A percentile compares a stretch with the other conserved stretches of the same genome.
Conservation (phyloP, 2,113 vertebrate species). For the Tautogolabrus adspersus region DNA sequence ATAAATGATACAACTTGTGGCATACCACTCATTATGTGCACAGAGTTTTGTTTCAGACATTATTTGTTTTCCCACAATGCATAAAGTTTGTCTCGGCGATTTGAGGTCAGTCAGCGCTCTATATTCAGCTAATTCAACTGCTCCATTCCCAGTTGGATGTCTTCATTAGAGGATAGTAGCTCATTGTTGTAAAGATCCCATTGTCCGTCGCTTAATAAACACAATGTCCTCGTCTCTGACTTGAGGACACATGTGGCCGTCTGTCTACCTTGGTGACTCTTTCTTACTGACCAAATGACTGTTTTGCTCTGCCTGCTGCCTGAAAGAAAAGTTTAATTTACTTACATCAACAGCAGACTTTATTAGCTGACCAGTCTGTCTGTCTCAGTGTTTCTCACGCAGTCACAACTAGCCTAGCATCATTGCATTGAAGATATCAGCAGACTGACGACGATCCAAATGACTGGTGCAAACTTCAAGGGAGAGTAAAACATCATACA, state of each 20-base stretch:
- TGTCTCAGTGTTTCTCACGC: constrained; percentile 5
- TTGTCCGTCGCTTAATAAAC: constrained; percentile 20
- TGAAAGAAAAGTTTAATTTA: background rate
- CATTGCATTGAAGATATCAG: background rate
- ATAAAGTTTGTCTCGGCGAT: constrained; percentile 9
- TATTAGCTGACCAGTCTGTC: background rate
- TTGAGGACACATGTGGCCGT: constrained; percentile 5
- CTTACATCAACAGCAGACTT: background rate
- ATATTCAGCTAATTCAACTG: constrained; percentile 37
- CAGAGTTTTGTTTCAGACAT: background rate
- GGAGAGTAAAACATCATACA: background rate
- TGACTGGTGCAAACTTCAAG: background rate
- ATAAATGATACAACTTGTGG: background rate
- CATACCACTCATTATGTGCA: background rate
- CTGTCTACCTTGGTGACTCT: background rate
- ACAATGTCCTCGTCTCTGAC: background rate
- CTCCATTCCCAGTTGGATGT: constrained; percentile 26
- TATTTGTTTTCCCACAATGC: constrained; percentile 28
- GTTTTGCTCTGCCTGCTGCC: background rate
- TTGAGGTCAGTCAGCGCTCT: constrained; percentile 31
- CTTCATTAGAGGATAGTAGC: constrained; percentile 51
- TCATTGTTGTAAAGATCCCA: constrained; percentile 51
- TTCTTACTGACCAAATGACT: constrained; percentile 1
- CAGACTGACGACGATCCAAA: background rate
- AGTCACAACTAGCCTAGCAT: background rate